phyloP scores from a whole-genome alignment of 2,888 invertebrate genomes.

The Caenorhabditis sinica region DNA sequence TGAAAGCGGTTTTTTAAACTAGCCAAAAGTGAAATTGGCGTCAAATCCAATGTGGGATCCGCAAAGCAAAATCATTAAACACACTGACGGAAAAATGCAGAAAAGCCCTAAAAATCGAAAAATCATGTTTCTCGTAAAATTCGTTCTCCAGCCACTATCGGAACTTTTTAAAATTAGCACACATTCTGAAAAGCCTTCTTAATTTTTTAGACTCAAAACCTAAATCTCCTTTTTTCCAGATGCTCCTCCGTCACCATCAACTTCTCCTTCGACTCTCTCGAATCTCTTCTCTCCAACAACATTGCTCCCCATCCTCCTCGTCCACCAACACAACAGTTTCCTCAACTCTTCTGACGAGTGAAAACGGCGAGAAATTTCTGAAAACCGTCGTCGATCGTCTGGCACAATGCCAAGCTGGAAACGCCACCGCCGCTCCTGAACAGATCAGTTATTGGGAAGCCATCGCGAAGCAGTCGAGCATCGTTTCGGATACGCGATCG shows the following conservation, averaged over 20 bases:
- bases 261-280: conserved; percentile 35
- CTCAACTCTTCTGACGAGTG: conserved; percentile 16
- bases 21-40: too few species aligned
- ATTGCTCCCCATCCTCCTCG: conserved; percentile 4
- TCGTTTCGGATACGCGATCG: conserved; percentile 18
- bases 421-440: conserved; percentile 44
- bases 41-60: too few species aligned
- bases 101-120: too few species aligned
- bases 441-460: conserved; percentile 68
- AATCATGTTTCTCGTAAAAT: too few species aligned
- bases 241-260: conserved; percentile 35
- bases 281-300: background rate
- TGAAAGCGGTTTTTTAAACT: too few species aligned
- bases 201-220: background rate
- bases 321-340: too few species aligned
- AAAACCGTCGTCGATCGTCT: conserved; percentile 41
- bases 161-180: too few species aligned
- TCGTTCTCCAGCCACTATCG: too few species aligned
- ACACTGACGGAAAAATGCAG: too few species aligned
- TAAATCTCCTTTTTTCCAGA: background rate
- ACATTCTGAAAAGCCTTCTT: too few species aligned
- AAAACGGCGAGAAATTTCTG: conserved; percentile 53
- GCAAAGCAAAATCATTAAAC: too few species aligned
- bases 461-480: conserved; percentile 44
- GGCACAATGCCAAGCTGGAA: conserved; percentile 48